These are phyloP conservation scores for Heliangelus exortis DNA, from an alignment of 2,797 vertebrate genomes.

Conservation along the genomic window DNA sequence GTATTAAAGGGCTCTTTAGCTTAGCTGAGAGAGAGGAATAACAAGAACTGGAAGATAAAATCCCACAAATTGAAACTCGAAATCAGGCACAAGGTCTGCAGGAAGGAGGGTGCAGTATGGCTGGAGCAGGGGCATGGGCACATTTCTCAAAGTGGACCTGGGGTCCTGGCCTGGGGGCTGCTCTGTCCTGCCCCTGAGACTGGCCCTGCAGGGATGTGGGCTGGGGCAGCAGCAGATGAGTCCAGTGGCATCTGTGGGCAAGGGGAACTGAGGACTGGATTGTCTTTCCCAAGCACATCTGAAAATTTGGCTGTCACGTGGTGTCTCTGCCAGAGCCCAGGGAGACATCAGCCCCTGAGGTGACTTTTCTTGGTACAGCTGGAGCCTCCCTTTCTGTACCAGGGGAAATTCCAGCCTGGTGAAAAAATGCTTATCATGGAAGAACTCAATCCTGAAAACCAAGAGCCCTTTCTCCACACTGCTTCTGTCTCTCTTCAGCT, in stretches of 20 bases:
- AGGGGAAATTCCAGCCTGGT: not conserved
- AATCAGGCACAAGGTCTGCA: not conserved
- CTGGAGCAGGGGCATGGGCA: not conserved
- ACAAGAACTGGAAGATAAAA: slow-evolving; percentile 1
- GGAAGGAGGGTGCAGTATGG: not conserved
- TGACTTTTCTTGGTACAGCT: not conserved
- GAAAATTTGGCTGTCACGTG: not conserved
- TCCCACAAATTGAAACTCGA: not conserved
- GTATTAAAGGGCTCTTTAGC: slow-evolving; percentile 22
- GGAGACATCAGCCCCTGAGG: not conserved
- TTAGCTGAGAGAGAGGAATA: not conserved
- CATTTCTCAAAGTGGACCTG: not conserved
- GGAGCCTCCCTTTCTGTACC: not conserved
- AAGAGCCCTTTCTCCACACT: not conserved
- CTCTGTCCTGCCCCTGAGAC: not conserved
- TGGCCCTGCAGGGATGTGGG: rapidly evolving
- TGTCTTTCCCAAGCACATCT: slow-evolving; percentile 4
- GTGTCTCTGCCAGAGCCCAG: not conserved
- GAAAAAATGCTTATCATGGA: not conserved
- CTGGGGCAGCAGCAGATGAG: not conserved
- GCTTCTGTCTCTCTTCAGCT: not conserved
- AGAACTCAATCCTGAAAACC: not conserved
- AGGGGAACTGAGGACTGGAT: not conserved
- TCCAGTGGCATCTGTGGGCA: rapidly evolving
- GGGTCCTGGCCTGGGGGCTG: not conserved